A percentile compares a stretch with the other conserved stretches of the same genome.
Conservation (phyloP, 2,888 invertebrate genomes). For the Apotomis betuletana region DNA sequence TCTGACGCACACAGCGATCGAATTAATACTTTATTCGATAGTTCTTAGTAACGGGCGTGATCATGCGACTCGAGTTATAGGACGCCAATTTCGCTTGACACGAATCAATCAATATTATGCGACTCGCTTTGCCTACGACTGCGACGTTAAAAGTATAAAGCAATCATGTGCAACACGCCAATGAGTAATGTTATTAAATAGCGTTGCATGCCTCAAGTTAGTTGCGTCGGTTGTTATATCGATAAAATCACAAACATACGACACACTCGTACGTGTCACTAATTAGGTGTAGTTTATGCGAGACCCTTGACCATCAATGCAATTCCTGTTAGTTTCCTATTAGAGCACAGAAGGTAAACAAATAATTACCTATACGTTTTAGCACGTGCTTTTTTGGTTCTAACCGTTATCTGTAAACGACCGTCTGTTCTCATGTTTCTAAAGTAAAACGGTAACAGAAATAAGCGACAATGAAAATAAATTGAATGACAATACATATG, state of each 20-base stretch:
- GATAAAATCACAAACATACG: constrained; percentile 35
- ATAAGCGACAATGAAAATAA: constrained; percentile 59
- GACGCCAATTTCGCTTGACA: constrained; percentile 34
- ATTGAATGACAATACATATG: constrained; percentile 49
- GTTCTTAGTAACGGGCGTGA: constrained; percentile 44
- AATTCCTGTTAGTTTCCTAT: constrained; percentile 9
- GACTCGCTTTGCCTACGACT: constrained; percentile 9
- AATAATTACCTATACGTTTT: constrained; percentile 4
- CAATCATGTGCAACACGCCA: constrained; percentile 20
- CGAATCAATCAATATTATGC: constrained; percentile 3
- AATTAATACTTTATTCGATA: constrained; percentile 57
- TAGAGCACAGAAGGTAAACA: constrained; percentile 16
- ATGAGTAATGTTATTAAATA: constrained; percentile 33
- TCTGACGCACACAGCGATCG: constrained; percentile 62
- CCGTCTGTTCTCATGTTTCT: constrained; percentile 18
- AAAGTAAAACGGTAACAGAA: constrained; percentile 58
- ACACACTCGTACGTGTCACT: constrained; percentile 8
- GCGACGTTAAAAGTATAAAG: constrained; percentile 11
- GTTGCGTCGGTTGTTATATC: constrained; percentile 13
- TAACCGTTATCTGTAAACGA: constrained; percentile 33
- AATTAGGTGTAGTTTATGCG: not conserved
- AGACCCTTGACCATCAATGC: constrained; percentile 20
- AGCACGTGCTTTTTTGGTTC: constrained; percentile 31
- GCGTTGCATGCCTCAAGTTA: constrained; percentile 25
- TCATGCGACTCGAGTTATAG: constrained; percentile 25